phyloP scores from a whole-genome alignment of 2,888 invertebrate genomes.

The Macaria notata region DNA sequence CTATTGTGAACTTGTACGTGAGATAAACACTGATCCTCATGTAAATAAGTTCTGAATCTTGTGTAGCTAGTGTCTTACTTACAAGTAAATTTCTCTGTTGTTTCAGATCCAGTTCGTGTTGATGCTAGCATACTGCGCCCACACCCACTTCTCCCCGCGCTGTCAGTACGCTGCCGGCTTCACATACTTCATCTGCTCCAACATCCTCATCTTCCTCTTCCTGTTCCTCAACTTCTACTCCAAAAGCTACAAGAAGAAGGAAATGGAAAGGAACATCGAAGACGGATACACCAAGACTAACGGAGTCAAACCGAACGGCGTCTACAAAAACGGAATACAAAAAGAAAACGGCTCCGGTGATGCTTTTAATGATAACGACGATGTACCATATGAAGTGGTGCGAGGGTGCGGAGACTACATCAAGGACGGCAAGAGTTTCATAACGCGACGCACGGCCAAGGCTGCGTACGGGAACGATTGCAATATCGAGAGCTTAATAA shows the following conservation, averaged over 20 bases:
- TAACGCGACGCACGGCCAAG: conserved; percentile 65
- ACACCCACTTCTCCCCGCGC: conserved; percentile 79
- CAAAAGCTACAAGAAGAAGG: conserved; percentile 77
- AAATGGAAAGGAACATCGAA: conserved; percentile 48
- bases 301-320: conserved; percentile 42
- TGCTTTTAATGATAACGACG: conserved; percentile 52
- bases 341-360: conserved; percentile 33
- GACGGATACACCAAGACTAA: conserved; percentile 47
- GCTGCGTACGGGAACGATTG: conserved; percentile 56
- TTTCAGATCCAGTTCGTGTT: conserved; percentile 85
- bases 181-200: conserved; percentile 78
- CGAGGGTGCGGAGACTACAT: conserved; percentile 63
- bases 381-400: conserved; percentile 58
- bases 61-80: too few species aligned
- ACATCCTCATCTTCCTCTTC: conserved; percentile 84
- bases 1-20: too few species aligned
- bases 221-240: conserved; percentile 86
- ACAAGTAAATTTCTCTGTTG: too few species aligned
- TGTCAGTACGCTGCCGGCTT: conserved; percentile 84
- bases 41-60: too few species aligned
- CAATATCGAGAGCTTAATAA: conserved; percentile 65
- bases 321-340: conserved; percentile 40
- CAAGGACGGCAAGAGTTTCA: conserved; percentile 60
- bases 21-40: too few species aligned
- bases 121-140: conserved; percentile 84